A percentile compares a stretch with the other conserved stretches of the same genome.
These are phyloP conservation scores for Fregata magnificens DNA, from an alignment of 2,113 vertebrate genomes.

Conservation along the genomic window DNA sequence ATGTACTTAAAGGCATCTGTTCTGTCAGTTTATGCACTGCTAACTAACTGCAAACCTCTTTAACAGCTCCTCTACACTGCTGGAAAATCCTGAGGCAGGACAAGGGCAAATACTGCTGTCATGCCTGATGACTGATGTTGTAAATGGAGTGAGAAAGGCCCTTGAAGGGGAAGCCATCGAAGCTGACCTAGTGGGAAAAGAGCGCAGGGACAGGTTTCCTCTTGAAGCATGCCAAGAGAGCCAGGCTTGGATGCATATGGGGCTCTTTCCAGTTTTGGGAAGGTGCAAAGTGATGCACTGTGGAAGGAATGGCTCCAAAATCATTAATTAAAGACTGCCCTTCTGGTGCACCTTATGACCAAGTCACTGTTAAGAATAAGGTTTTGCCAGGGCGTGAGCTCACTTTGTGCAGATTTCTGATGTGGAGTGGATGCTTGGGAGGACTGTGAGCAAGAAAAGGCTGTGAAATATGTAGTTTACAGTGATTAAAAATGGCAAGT, in stretches of 20 bases:
- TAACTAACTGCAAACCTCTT: slow-evolving; percentile 53
- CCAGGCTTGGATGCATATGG: background rate
- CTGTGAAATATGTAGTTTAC: background rate
- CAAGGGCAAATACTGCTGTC: background rate
- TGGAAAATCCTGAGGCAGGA: slow-evolving; percentile 43
- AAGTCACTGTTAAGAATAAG: background rate
- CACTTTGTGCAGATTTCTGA: background rate
- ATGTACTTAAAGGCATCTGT: slow-evolving; percentile 13
- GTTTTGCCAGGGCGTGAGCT: background rate
- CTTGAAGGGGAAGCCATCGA: slow-evolving; percentile 7
- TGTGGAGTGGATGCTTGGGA: background rate
- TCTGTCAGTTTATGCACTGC: slow-evolving; percentile 10
- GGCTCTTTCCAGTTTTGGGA: slow-evolving; percentile 8
- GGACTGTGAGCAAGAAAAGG: background rate
- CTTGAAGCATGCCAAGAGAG: background rate
- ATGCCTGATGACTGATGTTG: slow-evolving; percentile 2
- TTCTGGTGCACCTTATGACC: slow-evolving; percentile 50
- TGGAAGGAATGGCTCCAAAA: slow-evolving; percentile 56
- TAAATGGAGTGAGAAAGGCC: slow-evolving; percentile 42
- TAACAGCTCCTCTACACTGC: slow-evolving; percentile 21
- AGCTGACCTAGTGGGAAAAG: slow-evolving; percentile 54
- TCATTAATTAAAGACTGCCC: slow-evolving; percentile 49
- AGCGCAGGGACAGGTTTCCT: background rate
- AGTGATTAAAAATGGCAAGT: background rate
- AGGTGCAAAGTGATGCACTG: slow-evolving; percentile 17